Evolutionary conservation across 2,888 invertebrate species (phyloP), one percentile per base, ranked within the genome.

Genomic region (Andrena haemorrhoa): DNA sequence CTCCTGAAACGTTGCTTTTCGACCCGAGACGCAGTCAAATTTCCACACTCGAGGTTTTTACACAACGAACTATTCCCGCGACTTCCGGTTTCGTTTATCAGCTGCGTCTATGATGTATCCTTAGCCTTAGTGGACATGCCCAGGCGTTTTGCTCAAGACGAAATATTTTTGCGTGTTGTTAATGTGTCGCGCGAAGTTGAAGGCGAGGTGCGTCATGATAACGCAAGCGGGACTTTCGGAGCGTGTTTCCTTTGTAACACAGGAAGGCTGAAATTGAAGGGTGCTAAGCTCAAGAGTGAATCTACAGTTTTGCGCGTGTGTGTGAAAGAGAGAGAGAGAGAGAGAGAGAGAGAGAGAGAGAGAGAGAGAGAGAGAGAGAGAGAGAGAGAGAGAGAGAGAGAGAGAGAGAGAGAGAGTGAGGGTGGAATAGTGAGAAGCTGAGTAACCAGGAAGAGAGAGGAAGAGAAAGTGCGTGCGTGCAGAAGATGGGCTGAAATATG

Each of bases 241-340:
- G 75, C 80, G 72, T 86, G 85, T 90, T 92, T 91, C 83, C 83
- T 90, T 88, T 87, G 82, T 87, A 88, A 90, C 83, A 89, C 87
- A 88, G 89, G 82, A 91, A 91, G 89, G 90, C 90, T 91, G 90
- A 92, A 90, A 91, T 92, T 90, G 87, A 91, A 89, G 89, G 92
- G 92, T 92, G 92, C 91, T 93, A 90, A 89, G 87, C 83, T 89
- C 87, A 86, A 87, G 83, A 86, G 81, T 87, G 76, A 77, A 83
- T 88, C 86, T 81, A 78, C 71, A 70, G 66, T 81, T 33, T 81
- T 72, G 61, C 65, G 86, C 83, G 12, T 12, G 41, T 41, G 41
- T 16, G 41, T 41, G 41, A 16, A 41, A 41, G 16, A 41, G 78
- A 79, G 58, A 51, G 35, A 61, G 41, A 64, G 69, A 77, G 66